Evolutionary conservation across 1,140 invertebrate genomes (phyloP), one percentile per base, ranked within the genome.

Genomic region (Laodelphax striatellus): DNA sequence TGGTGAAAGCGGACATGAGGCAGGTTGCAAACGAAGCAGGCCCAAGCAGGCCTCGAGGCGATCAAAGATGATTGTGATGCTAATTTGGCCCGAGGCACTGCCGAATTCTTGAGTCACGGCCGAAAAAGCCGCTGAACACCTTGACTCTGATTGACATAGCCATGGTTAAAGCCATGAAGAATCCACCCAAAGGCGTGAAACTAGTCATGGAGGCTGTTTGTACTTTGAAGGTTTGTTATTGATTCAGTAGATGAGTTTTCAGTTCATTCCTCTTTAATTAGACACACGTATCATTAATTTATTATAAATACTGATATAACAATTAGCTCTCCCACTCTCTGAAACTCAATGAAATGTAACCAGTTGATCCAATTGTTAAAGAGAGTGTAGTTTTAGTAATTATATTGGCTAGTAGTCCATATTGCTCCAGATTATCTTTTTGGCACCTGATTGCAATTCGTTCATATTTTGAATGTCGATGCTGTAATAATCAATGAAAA

Each of bases 201-300:
- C 78, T 98, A 57, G 92, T 97, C 1, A 94, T 98, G 89, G 95
- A 98, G 76, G 92, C 91, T 56, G 83, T 98, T 62, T 98, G 94
- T 69, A 91, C 98, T 65, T 79, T 98, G 63, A 88, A 92, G 76
- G 94, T 92, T 38, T 13, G 34, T 38, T 5, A 13, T 38, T 11
- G 11, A 38, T 38, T 28, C 24, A 28, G 6, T 28, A 28, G 6
- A 28, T 38, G 4, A 38, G 10, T 38, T 38, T 13, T 5, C 10
- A 11, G 8, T 9, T 11, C 88, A 94, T 31, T 31, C 9, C 28
- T n/a, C n/a, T n/a, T n/a, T n/a, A n/a, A n/a, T n/a, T n/a, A n/a
- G n/a, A 31, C 9, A 31, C 28, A 31, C 28, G 28, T 31, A n/a
- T n/a, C n/a, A n/a, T n/a, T n/a, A n/a, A n/a, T n/a, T n/a, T n/a